These are phyloP conservation scores for Falco peregrinus DNA, from an alignment of 2,797 vertebrate species.

Conservation along the genomic window DNA sequence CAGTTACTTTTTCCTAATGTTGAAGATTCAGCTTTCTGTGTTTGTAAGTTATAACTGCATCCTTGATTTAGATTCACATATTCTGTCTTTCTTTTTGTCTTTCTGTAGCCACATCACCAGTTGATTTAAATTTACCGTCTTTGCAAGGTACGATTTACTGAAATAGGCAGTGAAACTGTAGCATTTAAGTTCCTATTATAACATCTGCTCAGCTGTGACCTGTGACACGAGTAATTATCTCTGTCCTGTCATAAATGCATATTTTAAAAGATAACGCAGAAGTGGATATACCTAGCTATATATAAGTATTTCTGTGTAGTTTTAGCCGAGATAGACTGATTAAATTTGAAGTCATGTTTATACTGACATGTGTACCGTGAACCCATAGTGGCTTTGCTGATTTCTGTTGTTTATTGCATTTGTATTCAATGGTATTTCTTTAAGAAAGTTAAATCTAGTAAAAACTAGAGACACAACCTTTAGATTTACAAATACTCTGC, in stretches of 20 bases:
- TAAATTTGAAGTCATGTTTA: background rate
- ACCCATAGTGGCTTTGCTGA: background rate
- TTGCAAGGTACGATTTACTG: conserved; percentile 72
- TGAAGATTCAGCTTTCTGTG: background rate
- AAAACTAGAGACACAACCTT: background rate
- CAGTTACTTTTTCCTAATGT: background rate
- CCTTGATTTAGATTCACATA: conserved; percentile 39
- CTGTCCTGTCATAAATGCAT: background rate
- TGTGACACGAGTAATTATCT: background rate
- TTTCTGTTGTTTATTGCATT: background rate
- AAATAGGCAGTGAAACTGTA: background rate
- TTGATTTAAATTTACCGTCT: conserved; percentile 72
- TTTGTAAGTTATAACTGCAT: conserved; percentile 10
- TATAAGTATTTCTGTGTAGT: background rate
- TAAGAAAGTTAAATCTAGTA: background rate
- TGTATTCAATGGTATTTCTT: background rate
- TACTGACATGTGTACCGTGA: background rate
- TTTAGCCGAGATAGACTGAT: background rate
- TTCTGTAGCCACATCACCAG: conserved; percentile 73
- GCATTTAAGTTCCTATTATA: background rate
- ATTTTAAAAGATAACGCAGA: background rate
- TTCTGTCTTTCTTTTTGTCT: conserved; percentile 62
- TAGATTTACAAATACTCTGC: background rate
- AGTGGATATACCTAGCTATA: background rate
- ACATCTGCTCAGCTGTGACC: background rate